Percentiles rank a stretch among this genome's conserved stretches.
Evolutionary conservation across 2,888 invertebrate species (phyloP).

Genomic region (Nasonia oneida): DNA sequence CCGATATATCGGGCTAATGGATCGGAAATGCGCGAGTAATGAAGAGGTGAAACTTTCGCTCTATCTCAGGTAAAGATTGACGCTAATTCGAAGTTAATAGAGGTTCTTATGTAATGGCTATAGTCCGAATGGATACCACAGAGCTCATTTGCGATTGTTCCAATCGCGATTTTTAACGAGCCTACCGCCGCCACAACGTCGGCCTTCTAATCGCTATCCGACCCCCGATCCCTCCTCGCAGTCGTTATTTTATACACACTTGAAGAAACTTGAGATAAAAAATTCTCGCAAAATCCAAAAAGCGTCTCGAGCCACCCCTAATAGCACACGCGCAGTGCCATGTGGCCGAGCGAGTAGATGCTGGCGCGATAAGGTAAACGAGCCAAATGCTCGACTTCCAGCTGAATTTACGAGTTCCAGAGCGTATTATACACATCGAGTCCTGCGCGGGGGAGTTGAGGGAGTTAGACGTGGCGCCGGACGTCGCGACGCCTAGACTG

Average conservation of each 20-base stretch:
- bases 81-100: constrained; percentile 54
- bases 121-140: background rate
- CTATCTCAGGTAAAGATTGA: background rate
- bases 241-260: background rate
- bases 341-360: constrained; percentile 47
- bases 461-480: constrained; percentile 72
- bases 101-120: constrained; percentile 33
- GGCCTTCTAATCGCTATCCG: no score
- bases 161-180: constrained; percentile 51
- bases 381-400: constrained; percentile 57
- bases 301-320: background rate
- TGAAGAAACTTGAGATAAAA: background rate
- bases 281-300: background rate
- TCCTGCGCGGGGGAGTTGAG: constrained; percentile 30
- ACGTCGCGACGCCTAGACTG: constrained; percentile 75
- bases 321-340: background rate
- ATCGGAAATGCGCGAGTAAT: background rate
- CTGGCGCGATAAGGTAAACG: constrained; percentile 67
- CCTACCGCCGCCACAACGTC: constrained; percentile 12
- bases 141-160: constrained; percentile 52
- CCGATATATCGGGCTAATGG: background rate
- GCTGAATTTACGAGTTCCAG: constrained; percentile 66
- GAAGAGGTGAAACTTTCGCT: background rate
- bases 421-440: background rate
- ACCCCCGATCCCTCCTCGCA: background rate